Evolutionary conservation across 2,113 vertebrate species (phyloP).

Genomic region (Galbula dea): DNA sequence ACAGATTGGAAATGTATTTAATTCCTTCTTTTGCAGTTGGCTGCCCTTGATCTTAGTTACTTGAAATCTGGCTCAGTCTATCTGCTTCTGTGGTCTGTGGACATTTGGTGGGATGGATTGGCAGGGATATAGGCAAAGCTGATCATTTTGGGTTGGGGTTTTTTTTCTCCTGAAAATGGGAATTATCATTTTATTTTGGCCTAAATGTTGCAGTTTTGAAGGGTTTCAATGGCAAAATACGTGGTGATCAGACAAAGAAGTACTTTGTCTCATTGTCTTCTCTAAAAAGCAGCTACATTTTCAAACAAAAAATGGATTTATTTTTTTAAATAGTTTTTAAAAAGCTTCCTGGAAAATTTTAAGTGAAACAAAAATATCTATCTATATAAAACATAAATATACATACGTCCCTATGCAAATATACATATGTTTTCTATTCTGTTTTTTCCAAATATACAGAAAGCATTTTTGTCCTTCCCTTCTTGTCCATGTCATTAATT

Average conservation of each 20-base stretch:
- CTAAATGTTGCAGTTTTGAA: neutral
- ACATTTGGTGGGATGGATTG: neutral
- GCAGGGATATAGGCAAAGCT: neutral
- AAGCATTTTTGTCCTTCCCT: neutral
- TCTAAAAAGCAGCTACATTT: neutral
- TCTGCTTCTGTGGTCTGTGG: neutral
- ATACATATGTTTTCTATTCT: no score
- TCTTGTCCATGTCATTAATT: neutral
- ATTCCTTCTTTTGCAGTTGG: neutral
- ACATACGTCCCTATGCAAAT: no score
- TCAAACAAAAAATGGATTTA: fast-evolving
- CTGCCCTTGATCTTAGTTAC: neutral
- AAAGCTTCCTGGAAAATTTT: neutral
- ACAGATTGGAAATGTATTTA: conserved; percentile 1
- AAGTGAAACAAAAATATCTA: neutral
- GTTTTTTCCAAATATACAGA: neutral
- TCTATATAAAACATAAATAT: no score
- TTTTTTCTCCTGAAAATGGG: neutral
- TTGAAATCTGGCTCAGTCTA: neutral
- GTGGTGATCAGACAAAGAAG: neutral
- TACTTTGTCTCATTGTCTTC: neutral
- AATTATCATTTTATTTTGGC: neutral
- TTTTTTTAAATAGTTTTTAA: neutral
- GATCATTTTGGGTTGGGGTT: no score
- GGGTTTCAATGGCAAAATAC: neutral